Conservation (phyloP, 2,797 vertebrate genomes). For the Chaunax sp. region DNA sequence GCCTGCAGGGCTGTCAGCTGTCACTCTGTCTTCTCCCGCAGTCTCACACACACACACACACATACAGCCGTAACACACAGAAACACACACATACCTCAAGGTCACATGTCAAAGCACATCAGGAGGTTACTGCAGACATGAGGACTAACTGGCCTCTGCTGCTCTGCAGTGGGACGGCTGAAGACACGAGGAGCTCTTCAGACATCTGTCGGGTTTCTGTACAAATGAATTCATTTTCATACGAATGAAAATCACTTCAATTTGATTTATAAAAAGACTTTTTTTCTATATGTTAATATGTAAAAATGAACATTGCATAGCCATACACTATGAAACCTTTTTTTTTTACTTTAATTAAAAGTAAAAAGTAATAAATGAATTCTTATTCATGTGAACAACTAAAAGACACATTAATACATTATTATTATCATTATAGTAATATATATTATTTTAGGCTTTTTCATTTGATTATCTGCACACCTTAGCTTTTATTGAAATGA, state of each 20-base stretch:
- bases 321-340: too few relatives aligned
- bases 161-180: conserved; percentile 15
- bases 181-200: conserved; percentile 13
- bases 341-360: too few relatives aligned
- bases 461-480: too few relatives aligned
- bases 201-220: conserved; percentile 15
- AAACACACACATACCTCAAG: conserved; percentile 46
- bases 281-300: not conserved
- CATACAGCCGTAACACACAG: conserved; percentile 5
- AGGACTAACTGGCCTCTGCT: conserved; percentile 33
- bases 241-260: not conserved
- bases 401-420: too few relatives aligned
- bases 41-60: conserved; percentile 19
- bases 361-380: too few relatives aligned
- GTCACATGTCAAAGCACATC: conserved; percentile 68
- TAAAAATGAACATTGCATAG: too few relatives aligned
- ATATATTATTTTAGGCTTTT: too few relatives aligned
- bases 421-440: too few relatives aligned
- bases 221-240: not conserved
- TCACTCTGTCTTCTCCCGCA: conserved; percentile 63
- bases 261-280: not conserved
- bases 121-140: conserved; percentile 46
- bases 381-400: too few relatives aligned
- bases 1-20: conserved; percentile 78
- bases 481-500: too few relatives aligned